Conservation (phyloP, 64 coral and sea anemone genomes). For the Actinia equina region DNA sequence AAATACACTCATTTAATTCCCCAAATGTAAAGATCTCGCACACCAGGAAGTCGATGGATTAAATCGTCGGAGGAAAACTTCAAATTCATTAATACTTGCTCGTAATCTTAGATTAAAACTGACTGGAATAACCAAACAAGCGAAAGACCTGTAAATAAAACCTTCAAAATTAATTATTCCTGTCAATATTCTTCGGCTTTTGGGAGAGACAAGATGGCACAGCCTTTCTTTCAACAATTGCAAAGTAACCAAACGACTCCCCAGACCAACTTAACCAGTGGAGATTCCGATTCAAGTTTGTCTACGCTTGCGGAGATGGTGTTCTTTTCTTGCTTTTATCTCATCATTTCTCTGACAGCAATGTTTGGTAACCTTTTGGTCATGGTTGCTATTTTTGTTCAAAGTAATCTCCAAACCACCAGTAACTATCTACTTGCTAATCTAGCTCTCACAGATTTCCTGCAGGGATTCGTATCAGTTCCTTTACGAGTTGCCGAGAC, state of each 20-base stretch:
- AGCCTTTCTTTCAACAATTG: background rate
- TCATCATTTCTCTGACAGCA: constrained; percentile 34
- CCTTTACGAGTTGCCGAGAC: constrained; percentile 64
- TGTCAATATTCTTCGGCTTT: too few species aligned
- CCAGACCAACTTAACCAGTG: background rate
- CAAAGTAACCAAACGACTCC: background rate
- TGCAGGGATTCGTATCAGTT: constrained; percentile 67
- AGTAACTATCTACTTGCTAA: constrained; percentile 72
- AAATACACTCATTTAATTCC: too few species aligned
- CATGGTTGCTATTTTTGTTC: constrained; percentile 46
- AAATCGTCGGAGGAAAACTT: too few species aligned
- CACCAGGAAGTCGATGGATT: too few species aligned
- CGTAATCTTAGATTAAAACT: too few species aligned
- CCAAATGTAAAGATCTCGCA: too few species aligned
- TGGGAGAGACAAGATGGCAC: background rate
- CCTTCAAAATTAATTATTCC: too few species aligned
- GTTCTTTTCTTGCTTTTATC: constrained; percentile 49
- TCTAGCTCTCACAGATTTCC: constrained; percentile 68
- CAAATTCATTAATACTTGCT: too few species aligned
- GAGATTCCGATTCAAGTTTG: background rate
- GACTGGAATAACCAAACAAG: too few species aligned
- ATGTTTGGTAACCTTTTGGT: constrained; percentile 65
- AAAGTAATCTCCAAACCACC: constrained; percentile 52
- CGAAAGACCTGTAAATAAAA: too few species aligned
- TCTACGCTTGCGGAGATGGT: constrained; percentile 20